Evolutionary conservation across 2,797 vertebrate species (phyloP), one percentile per base, ranked within the genome.

Genomic region (Catostomus latipinnis): DNA sequence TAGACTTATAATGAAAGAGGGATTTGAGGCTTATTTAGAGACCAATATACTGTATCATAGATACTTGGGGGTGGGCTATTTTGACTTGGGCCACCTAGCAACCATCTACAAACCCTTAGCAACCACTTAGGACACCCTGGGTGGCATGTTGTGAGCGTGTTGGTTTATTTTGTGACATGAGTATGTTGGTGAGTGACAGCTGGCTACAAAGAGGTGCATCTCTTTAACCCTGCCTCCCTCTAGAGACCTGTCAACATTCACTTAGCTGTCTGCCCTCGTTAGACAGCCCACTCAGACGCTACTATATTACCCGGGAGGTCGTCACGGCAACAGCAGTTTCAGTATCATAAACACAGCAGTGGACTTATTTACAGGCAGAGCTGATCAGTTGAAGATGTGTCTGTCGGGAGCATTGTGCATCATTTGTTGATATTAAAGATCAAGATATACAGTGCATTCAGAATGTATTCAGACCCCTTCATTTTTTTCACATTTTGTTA

Each of bases 241-340:
- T 57, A 60, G 74, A 72, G 70, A 80, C 57, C 65, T 67, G 70
- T 77, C 69, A 84, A 61, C 73, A 65, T 77, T 76, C 81, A 80
- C 62, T 78, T 60, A 60, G 49, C 69, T 76, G 81, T 82, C 81
- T 82, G 53, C 46, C 53, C 61, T 16, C n/a, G 34, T 69, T 82
- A 50, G 12, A 54, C 16, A 13, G 58, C 45, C 53, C 14, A 14
- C 12, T 58, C 46, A 7, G 48, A 56, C 6, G 65, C 58, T 18
- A 14, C 5, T 14, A 52, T 56, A 14, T 52, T 48, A 52, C 52
- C 62, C 43, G 6, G 14, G 62, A 76, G 62, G 73, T 66, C 50
- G n/a, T 48, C 74, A 11, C 10, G 7, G 49, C 54, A 50, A 53
- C 63, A 74, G 50, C 48, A 4, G 58, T 43, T 6, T 60, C 58